These are phyloP conservation scores for Diglossa cyanea DNA, from an alignment of 2,797 vertebrate species.

Conservation along the genomic window DNA sequence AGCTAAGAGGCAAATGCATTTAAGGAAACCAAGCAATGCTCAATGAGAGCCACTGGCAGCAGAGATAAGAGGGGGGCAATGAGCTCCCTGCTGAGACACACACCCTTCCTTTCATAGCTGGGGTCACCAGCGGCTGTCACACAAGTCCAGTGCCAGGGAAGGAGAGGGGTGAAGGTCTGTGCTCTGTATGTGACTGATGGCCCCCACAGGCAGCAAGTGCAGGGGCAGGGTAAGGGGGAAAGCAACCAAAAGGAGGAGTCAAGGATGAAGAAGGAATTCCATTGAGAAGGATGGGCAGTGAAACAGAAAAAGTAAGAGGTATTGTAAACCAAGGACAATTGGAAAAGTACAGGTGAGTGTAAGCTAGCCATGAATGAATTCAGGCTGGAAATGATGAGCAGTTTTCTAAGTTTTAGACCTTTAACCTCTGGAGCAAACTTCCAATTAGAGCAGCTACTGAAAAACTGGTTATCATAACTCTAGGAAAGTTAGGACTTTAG, in stretches of 20 bases:
- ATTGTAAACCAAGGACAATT: background rate
- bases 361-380: background rate
- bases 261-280: background rate
- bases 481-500: background rate
- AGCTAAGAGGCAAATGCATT: background rate
- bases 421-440: background rate
- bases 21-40: background rate
- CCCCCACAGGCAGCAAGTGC: background rate
- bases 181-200: accelerated
- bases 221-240: accelerated
- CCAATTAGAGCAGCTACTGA: background rate
- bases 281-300: background rate
- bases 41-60: background rate
- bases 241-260: background rate
- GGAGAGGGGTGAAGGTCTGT: background rate
- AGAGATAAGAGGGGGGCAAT: accelerated
- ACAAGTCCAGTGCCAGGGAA: background rate
- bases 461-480: background rate
- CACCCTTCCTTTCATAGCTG: accelerated
- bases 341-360: background rate
- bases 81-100: background rate
- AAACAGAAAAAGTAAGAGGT: background rate
- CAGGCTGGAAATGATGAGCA: background rate
- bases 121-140: background rate
- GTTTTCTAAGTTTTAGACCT: background rate